phyloP scores from a whole-genome alignment of 2,113 vertebrate species.

The Malaclemys terrapin region DNA sequence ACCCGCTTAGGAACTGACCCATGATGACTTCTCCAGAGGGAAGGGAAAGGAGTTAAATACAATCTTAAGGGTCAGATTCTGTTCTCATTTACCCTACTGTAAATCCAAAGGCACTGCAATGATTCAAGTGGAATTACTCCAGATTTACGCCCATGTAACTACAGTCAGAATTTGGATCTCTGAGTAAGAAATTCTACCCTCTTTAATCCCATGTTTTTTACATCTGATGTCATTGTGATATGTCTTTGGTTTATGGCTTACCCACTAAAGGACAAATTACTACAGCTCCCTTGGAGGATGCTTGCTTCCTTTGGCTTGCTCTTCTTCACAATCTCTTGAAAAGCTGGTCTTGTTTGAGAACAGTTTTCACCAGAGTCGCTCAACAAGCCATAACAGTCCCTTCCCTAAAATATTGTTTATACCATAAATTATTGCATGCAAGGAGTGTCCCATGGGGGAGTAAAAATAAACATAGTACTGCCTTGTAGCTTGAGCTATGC shows the following conservation, averaged over 20 bases:
- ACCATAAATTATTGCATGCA: slow-evolving; percentile 13
- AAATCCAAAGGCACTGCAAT: slow-evolving; percentile 42
- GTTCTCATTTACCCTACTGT: slow-evolving; percentile 20
- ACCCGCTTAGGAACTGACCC: background rate
- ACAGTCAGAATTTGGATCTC: slow-evolving; percentile 28
- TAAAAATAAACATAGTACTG: slow-evolving; percentile 55
- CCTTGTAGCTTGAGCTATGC: slow-evolving; percentile 51
- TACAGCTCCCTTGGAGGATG: slow-evolving; percentile 56
- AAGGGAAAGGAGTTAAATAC: background rate
- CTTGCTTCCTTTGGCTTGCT: slow-evolving; percentile 30
- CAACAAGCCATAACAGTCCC: background rate
- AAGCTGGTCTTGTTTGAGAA: slow-evolving; percentile 16
- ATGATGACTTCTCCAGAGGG: background rate
- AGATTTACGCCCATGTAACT: slow-evolving; percentile 52
- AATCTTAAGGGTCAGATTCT: slow-evolving; percentile 37
- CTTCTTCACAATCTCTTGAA: slow-evolving; percentile 22
- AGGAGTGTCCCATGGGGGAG: slow-evolving; percentile 30
- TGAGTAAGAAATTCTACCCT: slow-evolving; percentile 27
- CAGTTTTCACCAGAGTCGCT: slow-evolving; percentile 16
- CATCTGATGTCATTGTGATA: background rate
- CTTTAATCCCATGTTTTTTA: slow-evolving; percentile 25
- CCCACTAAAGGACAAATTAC: slow-evolving; percentile 54
- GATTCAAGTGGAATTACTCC: slow-evolving; percentile 35
- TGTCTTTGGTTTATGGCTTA: slow-evolving; percentile 49
- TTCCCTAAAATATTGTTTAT: slow-evolving; percentile 50